These are phyloP conservation scores for Drosophila algonquin DNA, from an alignment of 2,888 invertebrate species.

Conservation along the genomic window DNA sequence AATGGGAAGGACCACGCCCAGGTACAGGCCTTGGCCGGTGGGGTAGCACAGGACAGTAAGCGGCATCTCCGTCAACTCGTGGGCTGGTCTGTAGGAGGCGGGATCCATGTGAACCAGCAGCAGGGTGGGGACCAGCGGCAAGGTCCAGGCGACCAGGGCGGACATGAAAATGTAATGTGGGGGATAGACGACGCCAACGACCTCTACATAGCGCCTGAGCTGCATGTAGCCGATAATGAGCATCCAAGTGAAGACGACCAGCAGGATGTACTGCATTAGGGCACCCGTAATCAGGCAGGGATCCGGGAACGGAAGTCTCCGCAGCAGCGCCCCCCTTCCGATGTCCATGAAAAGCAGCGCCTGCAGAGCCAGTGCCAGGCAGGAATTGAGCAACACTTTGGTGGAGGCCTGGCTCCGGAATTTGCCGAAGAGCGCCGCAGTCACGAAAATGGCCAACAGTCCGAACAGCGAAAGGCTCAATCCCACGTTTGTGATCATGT, in stretches of 20 bases:
- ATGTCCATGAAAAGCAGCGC: constrained; percentile 84
- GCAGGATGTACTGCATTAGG: constrained; percentile 87
- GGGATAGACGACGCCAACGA: constrained; percentile 86
- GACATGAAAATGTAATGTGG: constrained; percentile 87
- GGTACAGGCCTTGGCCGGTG: constrained; percentile 84
- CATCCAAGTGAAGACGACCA: constrained; percentile 90
- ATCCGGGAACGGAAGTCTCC: constrained; percentile 23
- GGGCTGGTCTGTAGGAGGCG: constrained; percentile 84
- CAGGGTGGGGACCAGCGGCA: constrained; percentile 86
- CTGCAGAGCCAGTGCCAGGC: constrained; percentile 87
- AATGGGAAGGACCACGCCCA: constrained; percentile 86
- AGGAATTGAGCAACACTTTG: constrained; percentile 87
- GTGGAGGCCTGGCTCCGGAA: constrained; percentile 88
- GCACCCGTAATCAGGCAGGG: constrained; percentile 87
- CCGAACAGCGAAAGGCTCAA: constrained; percentile 86
- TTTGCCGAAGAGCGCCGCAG: constrained; percentile 86
- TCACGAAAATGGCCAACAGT: constrained; percentile 86
- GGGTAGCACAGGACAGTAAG: constrained; percentile 85
- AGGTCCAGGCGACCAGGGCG: constrained; percentile 87
- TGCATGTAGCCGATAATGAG: constrained; percentile 88
- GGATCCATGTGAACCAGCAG: constrained; percentile 84
- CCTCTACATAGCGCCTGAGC: constrained; percentile 88
- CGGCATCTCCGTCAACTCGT: constrained; percentile 46
- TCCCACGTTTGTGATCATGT: constrained; percentile 86
- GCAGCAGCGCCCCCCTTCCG: constrained; percentile 66